Conservation (phyloP, 1,140 invertebrate genomes). For the Anastatus disparis region DNA sequence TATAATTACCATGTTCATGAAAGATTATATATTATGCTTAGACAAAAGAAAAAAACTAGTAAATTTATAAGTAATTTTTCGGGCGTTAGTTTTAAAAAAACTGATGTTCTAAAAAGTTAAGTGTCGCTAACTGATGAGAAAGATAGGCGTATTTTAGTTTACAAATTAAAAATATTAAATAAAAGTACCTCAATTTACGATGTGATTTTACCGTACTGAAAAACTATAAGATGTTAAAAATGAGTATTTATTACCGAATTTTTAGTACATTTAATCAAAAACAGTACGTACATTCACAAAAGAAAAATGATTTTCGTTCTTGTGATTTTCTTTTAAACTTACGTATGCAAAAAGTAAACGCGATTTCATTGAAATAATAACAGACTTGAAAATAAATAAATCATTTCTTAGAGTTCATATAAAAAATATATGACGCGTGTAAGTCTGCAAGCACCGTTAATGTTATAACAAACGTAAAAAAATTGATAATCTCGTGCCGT, state of each 20-base stretch:
- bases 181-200: conserved; percentile 18
- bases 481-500: background rate
- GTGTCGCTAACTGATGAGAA: conserved; percentile 58
- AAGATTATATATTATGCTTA: too few relatives aligned
- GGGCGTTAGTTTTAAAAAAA: too few relatives aligned
- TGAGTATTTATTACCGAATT: background rate
- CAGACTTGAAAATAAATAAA: background rate
- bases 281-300: background rate
- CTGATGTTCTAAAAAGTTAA: too few relatives aligned
- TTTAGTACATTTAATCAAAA: conserved; percentile 6
- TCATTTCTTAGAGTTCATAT: background rate
- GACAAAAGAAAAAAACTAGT: too few relatives aligned
- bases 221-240: background rate
- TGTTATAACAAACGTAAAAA: background rate
- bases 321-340: conserved; percentile 1
- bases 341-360: background rate
- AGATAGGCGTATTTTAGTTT: conserved; percentile 54
- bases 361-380: background rate
- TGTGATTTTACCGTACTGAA: conserved; percentile 4
- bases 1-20: too few relatives aligned
- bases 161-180: background rate
- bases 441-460: background rate
- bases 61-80: too few relatives aligned
- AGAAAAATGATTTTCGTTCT: background rate
- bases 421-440: conserved; percentile 6